Evolutionary conservation across 2,797 vertebrate species (phyloP).

Genomic region (Leuciscus waleckii): DNA sequence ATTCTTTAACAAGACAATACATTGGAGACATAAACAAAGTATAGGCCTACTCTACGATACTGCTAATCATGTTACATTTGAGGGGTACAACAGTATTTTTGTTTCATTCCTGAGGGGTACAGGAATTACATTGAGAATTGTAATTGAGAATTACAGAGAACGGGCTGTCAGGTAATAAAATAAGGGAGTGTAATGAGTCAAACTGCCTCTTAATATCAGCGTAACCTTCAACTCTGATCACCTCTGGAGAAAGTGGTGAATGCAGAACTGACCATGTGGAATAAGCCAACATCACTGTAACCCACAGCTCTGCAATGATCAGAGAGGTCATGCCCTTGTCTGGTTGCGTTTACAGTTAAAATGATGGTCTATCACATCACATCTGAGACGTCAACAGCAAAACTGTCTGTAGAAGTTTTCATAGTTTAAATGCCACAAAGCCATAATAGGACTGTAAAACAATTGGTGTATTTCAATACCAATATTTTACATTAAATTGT

Average conservation of each 20-base stretch:
- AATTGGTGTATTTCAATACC: background rate
- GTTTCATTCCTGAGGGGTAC: too few species aligned
- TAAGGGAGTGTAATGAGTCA: background rate
- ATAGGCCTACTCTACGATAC: background rate
- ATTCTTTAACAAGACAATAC: background rate
- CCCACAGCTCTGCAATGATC: background rate
- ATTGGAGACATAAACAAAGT: background rate
- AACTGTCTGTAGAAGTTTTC: background rate
- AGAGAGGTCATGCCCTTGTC: background rate
- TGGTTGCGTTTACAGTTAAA: background rate
- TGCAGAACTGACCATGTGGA: conserved; percentile 19
- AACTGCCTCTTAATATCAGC: background rate
- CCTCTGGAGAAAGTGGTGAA: background rate
- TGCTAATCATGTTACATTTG: background rate
- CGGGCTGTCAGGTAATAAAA: background rate
- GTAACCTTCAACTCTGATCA: conserved; percentile 2
- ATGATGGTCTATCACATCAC: background rate
- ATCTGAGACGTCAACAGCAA: background rate
- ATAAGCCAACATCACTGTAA: background rate
- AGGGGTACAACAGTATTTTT: background rate
- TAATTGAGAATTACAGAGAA: background rate
- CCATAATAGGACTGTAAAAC: too few species aligned
- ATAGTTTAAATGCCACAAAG: background rate
- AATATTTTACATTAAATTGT: background rate
- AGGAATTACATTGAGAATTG: background rate